phyloP scores from a whole-genome alignment of 2,113 vertebrate genomes.

The Hydrolagus affinis region DNA sequence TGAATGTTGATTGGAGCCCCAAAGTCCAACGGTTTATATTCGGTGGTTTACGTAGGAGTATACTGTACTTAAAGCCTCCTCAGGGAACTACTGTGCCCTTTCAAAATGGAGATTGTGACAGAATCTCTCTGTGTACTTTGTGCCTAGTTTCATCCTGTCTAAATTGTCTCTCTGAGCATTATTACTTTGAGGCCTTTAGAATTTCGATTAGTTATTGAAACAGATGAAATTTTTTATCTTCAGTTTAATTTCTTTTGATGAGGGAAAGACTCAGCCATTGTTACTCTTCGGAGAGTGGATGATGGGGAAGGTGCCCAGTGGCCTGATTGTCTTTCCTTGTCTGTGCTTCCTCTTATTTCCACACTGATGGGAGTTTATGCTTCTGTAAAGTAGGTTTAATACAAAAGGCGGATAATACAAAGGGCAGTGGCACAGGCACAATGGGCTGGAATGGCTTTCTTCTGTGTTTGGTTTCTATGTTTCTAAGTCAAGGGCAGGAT shows the following conservation, averaged over 20 bases:
- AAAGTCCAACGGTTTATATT: not conserved
- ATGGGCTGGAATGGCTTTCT: not conserved
- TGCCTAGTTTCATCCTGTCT: not conserved
- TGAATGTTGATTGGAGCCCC: not conserved
- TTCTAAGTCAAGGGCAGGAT: not conserved
- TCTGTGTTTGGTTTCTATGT: not conserved
- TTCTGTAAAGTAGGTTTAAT: too few relatives aligned
- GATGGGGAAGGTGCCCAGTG: too few relatives aligned
- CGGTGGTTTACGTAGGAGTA: not conserved
- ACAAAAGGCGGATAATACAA: not conserved
- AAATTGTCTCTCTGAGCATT: not conserved
- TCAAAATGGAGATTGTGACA: not conserved
- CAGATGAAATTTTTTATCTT: too few relatives aligned
- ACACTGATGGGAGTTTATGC: too few relatives aligned
- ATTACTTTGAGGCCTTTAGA: not conserved
- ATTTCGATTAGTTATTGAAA: too few relatives aligned
- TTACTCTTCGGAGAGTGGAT: too few relatives aligned
- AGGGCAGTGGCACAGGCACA: not conserved
- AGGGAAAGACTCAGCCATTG: too few relatives aligned
- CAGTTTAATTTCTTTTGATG: too few relatives aligned
- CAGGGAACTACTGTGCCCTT: not conserved
- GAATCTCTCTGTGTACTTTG: not conserved
- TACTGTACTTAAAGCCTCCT: not conserved
- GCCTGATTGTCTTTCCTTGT: too few relatives aligned
- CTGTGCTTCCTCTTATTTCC: too few relatives aligned